These are phyloP conservation scores for Ptychochromis oligacanthus DNA, from an alignment of 2,113 vertebrate species.

Conservation along the genomic window DNA sequence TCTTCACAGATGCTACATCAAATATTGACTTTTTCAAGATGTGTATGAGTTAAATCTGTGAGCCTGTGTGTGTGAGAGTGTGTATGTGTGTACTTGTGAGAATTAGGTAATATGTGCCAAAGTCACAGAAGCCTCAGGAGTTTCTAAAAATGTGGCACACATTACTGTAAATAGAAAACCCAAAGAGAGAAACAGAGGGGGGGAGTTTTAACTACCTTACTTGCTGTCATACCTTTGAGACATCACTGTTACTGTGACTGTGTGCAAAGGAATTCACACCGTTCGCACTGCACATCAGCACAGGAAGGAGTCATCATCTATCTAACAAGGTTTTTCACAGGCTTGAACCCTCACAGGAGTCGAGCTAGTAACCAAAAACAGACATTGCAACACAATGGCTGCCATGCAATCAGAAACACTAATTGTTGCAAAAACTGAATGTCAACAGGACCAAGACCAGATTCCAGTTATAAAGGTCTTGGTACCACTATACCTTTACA, in stretches of 20 bases:
- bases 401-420: not conserved
- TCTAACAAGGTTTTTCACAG: constrained; percentile 45
- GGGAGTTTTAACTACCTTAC: constrained; percentile 25
- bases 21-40: not conserved
- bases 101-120: not conserved
- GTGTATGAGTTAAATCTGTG: constrained; percentile 41
- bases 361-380: not conserved
- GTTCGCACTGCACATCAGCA: constrained; percentile 19
- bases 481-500: not conserved
- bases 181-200: not conserved
- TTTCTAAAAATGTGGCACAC: constrained; percentile 38
- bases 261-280: not conserved
- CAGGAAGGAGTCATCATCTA: constrained; percentile 13
- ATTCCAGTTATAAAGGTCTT: not conserved
- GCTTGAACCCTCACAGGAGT: not conserved
- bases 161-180: constrained; percentile 28
- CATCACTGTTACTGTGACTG: constrained; percentile 1
- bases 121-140: constrained; percentile 40
- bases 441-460: not conserved
- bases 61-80: constrained; percentile 7
- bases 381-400: not conserved
- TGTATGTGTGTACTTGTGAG: not conserved
- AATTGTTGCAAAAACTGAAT: not conserved
- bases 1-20: not conserved
- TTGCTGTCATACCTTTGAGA: constrained; percentile 36